Percentiles rank a stretch among this genome's conserved stretches.
Evolutionary conservation across 1,140 invertebrate species (phyloP).

Genomic region (Hylyphantes graminicola): DNA sequence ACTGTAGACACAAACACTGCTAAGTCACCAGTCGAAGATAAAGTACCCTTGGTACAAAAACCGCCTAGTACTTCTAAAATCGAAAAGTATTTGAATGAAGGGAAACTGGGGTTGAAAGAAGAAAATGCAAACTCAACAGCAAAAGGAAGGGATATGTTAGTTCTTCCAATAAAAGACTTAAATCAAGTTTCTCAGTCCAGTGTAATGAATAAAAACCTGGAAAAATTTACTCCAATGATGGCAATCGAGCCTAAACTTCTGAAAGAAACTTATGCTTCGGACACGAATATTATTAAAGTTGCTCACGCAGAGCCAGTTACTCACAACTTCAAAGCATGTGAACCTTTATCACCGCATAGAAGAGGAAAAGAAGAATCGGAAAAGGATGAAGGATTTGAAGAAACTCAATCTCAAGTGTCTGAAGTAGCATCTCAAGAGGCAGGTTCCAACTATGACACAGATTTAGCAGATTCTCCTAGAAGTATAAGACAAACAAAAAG

Average conservation of each 20-base stretch:
- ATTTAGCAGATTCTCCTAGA: slow-evolving; percentile 57
- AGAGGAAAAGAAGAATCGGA: slow-evolving; percentile 67
- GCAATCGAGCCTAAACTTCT: slow-evolving; percentile 35
- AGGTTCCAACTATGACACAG: slow-evolving; percentile 53
- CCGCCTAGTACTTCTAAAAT: slow-evolving; percentile 24
- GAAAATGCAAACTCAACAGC: slow-evolving; percentile 47
- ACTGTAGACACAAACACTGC: slow-evolving; percentile 4
- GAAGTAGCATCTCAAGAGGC: slow-evolving; percentile 55
- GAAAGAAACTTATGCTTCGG: slow-evolving; percentile 33
- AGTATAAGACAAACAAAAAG: slow-evolving; percentile 47
- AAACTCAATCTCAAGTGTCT: slow-evolving; percentile 74
- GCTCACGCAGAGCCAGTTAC: slow-evolving; percentile 34
- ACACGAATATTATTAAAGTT: slow-evolving; percentile 39
- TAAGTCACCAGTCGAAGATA: slow-evolving; percentile 25
- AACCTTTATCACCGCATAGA: slow-evolving; percentile 25
- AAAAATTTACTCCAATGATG: slow-evolving; percentile 16
- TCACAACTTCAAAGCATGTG: slow-evolving; percentile 37
- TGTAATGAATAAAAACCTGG: background rate
- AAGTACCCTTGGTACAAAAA: background rate
- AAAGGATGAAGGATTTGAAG: slow-evolving; percentile 90
- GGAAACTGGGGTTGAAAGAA: slow-evolving; percentile 40
- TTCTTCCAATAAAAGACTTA: slow-evolving; percentile 17
- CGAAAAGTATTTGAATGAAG: slow-evolving; percentile 30
- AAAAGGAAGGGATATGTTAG: slow-evolving; percentile 34
- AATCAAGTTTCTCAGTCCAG: slow-evolving; percentile 6